A percentile compares a stretch with the other conserved stretches of the same genome.
phyloP scores from a whole-genome alignment of 2,113 vertebrate genomes.

The Plecturocebus donacophilus region DNA sequence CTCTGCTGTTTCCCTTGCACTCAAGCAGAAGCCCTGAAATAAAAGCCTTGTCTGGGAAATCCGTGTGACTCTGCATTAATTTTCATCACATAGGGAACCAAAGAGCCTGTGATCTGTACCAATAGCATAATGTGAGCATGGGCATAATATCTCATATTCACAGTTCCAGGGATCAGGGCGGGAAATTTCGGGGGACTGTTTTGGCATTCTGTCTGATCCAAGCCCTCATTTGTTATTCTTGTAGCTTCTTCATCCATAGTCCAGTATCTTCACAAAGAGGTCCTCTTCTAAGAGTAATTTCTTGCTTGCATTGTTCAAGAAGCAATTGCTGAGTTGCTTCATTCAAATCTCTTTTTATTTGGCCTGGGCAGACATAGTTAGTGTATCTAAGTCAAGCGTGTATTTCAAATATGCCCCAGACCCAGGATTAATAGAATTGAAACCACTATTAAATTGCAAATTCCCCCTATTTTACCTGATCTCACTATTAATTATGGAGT shows the following conservation, averaged over 20 bases:
- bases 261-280: not conserved
- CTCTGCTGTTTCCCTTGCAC: too few species aligned
- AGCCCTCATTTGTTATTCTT: not conserved
- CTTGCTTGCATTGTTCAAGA: not conserved
- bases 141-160: not conserved
- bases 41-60: too few species aligned
- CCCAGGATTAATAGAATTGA: not conserved
- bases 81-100: too few species aligned
- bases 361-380: not conserved
- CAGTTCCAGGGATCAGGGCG: not conserved
- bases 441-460: not conserved
- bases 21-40: too few species aligned
- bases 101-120: not conserved
- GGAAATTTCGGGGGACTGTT: not conserved
- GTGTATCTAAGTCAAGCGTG: not conserved
- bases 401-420: constrained; percentile 46
- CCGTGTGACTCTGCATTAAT: too few species aligned
- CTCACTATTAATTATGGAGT: not conserved
- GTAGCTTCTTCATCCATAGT: too few species aligned
- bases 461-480: not conserved
- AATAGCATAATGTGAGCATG: not conserved
- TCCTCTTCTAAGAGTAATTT: not conserved
- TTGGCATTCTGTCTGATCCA: not conserved
- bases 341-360: not conserved
- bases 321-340: not conserved